Base-by-base conservation (phyloP, 2,113 vertebrate species). In the Rafetus swinhoei region DNA sequence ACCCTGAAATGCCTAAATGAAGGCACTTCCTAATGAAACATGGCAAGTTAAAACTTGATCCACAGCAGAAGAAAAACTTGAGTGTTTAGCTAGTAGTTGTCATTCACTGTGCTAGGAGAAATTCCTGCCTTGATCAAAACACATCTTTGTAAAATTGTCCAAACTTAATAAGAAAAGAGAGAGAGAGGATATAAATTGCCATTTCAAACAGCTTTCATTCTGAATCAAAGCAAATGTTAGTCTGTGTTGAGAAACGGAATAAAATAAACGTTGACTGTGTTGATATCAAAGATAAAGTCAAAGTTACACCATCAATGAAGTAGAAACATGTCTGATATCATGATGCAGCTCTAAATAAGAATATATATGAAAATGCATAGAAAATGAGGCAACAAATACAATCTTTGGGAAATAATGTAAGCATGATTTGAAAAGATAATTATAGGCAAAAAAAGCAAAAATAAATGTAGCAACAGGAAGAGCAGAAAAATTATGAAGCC, bases 361-460 rank as follows among this genome's bases (percentile, higher is more conserved):
- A 95, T 95, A 90, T 82, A 85, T 90, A 84, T 88, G 89, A 57
- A 91, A 90, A 79, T 88, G 45, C 95, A 84, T 88, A 95, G 95
- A 89, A 97, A 98, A 92, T 82, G 50, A 95, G 88, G 76, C 25
- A 92, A 96, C 92, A 86, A 94, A 79, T 93, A 82, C 87, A 81
- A 57, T 94, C 25, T 89, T 96, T 97, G 85, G 35, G 45, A 90
- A 86, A 85, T 11, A 86, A 97, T 91, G 88, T 95, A 2, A 1
- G 81, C 91, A 89, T 96, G 86, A 97, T 97, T 95, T 96, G 76
- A 92, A 97, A 94, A 96, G 92, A 96, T 97, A 97, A 98, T 98
- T 97, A 85, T 81, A 92, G 87, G 50, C 85, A 87, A 79, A 92
- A 95, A 95, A 88, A 32, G 74, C 60, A 89, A 95, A 91, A 94